Percentiles rank a stretch among this genome's conserved stretches.
These are phyloP conservation scores for Halcyon malimbica DNA, from an alignment of 2,113 vertebrate species.

Conservation along the genomic window DNA sequence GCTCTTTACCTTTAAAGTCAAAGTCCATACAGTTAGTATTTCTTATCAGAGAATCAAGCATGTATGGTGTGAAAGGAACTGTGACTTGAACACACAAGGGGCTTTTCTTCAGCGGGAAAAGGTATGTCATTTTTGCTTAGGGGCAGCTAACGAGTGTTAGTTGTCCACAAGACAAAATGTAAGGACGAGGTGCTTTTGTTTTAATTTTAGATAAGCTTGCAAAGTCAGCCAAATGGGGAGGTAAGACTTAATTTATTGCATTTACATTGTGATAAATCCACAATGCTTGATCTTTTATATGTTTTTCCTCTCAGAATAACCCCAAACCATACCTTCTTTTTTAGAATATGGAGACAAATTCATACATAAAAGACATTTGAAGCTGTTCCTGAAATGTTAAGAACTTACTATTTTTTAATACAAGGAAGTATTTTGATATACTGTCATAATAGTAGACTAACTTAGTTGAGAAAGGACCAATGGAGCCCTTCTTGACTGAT, in stretches of 20 bases:
- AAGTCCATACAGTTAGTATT: constrained; percentile 32
- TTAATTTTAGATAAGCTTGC: not conserved
- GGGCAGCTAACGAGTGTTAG: not conserved
- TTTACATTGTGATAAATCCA: constrained; percentile 24
- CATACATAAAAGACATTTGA: not conserved
- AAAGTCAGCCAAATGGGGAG: not conserved
- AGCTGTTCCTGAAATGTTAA: not conserved
- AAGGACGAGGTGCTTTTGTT: not conserved
- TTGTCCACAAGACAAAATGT: not conserved
- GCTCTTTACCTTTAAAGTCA: constrained; percentile 41
- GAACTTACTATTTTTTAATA: not conserved
- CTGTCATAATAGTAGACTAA: not conserved
- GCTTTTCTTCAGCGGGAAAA: constrained; percentile 15
- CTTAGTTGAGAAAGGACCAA: not conserved
- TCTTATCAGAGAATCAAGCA: constrained; percentile 18
- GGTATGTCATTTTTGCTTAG: not conserved
- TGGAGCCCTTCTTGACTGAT: not conserved
- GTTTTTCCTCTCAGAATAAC: not conserved
- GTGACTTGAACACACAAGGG: not conserved
- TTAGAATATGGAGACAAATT: not conserved
- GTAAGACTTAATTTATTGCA: not conserved
- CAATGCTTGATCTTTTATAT: not conserved
- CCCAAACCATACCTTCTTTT: not conserved
- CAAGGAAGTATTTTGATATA: not conserved
- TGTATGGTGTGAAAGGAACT: constrained; percentile 14